These are phyloP conservation scores for Sycophila sp. DNA, from an alignment of 1,140 invertebrate species.

Conservation along the genomic window DNA sequence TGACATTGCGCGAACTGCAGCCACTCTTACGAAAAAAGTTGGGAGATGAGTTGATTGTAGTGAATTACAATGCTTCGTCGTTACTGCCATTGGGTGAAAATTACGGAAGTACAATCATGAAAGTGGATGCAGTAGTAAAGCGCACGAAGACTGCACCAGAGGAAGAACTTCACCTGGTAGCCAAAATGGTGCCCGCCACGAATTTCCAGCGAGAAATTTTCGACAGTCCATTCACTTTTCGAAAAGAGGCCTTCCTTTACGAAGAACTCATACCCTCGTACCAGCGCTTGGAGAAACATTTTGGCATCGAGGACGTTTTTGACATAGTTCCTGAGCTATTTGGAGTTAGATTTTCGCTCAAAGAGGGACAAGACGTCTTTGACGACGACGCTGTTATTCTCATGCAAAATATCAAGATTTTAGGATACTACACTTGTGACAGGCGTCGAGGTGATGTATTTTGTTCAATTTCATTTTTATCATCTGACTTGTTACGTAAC, in stretches of 20 bases:
- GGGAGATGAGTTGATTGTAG: constrained; percentile 43
- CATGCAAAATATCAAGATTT: constrained; percentile 68
- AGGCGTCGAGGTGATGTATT: constrained; percentile 51
- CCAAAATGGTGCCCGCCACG: constrained; percentile 57
- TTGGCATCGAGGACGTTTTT: constrained; percentile 59
- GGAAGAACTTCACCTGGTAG: constrained; percentile 57
- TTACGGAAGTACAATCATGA: constrained; percentile 70
- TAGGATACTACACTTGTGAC: constrained; percentile 65
- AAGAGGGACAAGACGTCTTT: constrained; percentile 54
- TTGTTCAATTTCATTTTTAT: neutral
- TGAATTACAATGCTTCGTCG: constrained; percentile 34
- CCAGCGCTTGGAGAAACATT: constrained; percentile 50
- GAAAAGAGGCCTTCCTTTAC: constrained; percentile 60
- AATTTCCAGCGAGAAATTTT: constrained; percentile 56
- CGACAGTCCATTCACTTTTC: constrained; percentile 59
- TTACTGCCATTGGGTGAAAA: constrained; percentile 68
- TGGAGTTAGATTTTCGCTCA: constrained; percentile 65
- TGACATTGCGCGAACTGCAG: constrained; percentile 47
- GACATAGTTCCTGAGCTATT: constrained; percentile 67
- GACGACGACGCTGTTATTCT: constrained; percentile 70
- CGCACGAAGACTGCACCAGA: constrained; percentile 19
- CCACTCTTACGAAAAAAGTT: constrained; percentile 46
- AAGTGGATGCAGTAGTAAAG: constrained; percentile 54
- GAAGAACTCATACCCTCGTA: constrained; percentile 54
- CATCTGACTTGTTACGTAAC: too few species aligned